Base-by-base conservation (phyloP, 2,888 invertebrate genomes). In the Cheilosia pagana region DNA sequence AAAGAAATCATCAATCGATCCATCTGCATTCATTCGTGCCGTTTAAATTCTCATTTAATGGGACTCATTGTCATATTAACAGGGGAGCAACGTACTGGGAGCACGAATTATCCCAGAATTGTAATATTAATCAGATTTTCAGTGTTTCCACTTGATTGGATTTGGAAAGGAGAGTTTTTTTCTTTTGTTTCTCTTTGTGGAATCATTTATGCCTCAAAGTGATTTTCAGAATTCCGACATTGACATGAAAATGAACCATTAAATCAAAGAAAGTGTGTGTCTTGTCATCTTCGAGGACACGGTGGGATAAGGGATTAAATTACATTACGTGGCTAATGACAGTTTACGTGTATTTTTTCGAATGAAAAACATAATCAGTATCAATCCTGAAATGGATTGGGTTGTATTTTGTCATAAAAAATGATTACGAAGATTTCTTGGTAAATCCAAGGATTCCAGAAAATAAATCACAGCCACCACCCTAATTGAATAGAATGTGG, bases 71-170 rank as follows among this genome's bases (percentile, higher is more conserved):
- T 67, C 65, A 50, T 53, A 75, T 59, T 57, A 59, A 70, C 35
- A 16, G 60, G 50, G 48, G 55, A 60, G 59, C 50, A 71, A 71
- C 50, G 71, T 39, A 21, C 71, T 21, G 25, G 4, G 16, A 39
- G 41, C 25, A 1, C 3, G 5, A 21, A 50, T 25, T 50, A 59
- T 60, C 25, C 4, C 59, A 45, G 75, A 75, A 65, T 67, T 50
- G 28, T 75, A 43, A 75, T 75, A 59, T 67, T 67, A 67, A 75
- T 75, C 75, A 50, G 75, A 67, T 59, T 75, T 65, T 57, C 71
- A 52, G 57, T 65, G 57, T 75, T 75, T 75, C 59, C 57, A 75
- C 57, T 39, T 65, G 75, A 75, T 57, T 75, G 65, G 28, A 16
- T 75, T 75, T 75, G n/a, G 28, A 41, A 50, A 65, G 28, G 48